A percentile compares a stretch with the other conserved stretches of the same genome.
Evolutionary conservation across 2,888 invertebrate species (phyloP).

Genomic region (Drosophila imparisetae): DNA sequence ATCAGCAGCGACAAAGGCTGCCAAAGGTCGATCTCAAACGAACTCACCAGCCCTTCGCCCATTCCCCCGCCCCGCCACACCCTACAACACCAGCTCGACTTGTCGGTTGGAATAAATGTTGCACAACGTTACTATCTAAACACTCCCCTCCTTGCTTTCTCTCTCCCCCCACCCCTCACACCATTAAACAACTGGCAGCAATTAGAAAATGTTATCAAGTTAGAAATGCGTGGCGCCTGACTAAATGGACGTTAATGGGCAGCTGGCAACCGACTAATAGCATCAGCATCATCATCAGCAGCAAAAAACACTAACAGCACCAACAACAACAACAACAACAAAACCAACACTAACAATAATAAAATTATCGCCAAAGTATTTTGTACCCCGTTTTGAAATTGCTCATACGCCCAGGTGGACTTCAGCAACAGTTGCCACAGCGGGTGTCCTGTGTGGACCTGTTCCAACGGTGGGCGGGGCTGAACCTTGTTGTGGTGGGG

Average conservation of each 20-base stretch:
- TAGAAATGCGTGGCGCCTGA: slow-evolving; percentile 78
- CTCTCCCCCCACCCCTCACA: neutral
- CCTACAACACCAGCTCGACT: neutral
- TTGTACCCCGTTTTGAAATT: slow-evolving; percentile 58
- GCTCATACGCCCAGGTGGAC: slow-evolving; percentile 76
- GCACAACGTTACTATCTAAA: neutral
- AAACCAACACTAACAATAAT: slow-evolving; percentile 60
- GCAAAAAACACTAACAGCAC: slow-evolving; percentile 31
- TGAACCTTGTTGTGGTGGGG: neutral
- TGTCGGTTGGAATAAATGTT: slow-evolving; percentile 76
- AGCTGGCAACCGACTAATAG: slow-evolving; percentile 79
- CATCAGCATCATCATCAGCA: slow-evolving; percentile 46
- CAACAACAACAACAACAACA: slow-evolving; percentile 29
- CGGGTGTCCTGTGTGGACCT: neutral
- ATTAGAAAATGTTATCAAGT: slow-evolving; percentile 77
- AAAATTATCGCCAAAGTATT: slow-evolving; percentile 67
- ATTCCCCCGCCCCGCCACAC: neutral
- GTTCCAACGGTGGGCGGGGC: neutral
- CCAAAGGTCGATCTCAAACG: slow-evolving; percentile 37
- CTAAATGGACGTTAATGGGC: slow-evolving; percentile 80
- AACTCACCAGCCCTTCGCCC: neutral
- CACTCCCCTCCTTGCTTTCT: neutral
- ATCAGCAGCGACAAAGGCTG: slow-evolving; percentile 20
- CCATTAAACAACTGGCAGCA: slow-evolving; percentile 67
- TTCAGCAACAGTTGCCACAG: slow-evolving; percentile 11